Conservation (phyloP, 2,797 vertebrate species). For the Sebastiscus tertius region DNA sequence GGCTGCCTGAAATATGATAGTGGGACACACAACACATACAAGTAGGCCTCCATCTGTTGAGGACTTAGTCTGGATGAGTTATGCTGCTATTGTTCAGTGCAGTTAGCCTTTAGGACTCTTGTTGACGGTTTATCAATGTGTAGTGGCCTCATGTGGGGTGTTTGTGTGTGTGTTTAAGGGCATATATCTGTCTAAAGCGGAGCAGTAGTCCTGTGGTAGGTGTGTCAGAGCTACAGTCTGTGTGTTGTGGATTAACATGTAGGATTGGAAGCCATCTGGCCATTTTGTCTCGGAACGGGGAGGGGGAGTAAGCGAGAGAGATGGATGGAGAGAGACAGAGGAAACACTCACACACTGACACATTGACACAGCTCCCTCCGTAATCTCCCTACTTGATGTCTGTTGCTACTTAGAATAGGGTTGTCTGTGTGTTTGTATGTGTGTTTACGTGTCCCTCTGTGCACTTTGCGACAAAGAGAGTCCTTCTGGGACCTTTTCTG, state of each 20-base stretch:
- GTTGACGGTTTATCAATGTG: constrained; percentile 48
- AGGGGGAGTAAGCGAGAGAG: constrained; percentile 70
- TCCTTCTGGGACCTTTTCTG: constrained; percentile 5
- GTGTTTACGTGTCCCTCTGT: background rate
- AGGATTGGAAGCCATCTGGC: constrained; percentile 86
- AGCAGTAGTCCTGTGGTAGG: constrained; percentile 67
- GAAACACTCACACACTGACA: constrained; percentile 79
- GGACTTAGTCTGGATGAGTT: constrained; percentile 57
- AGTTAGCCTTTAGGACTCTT: constrained; percentile 36
- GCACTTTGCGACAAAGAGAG: background rate
- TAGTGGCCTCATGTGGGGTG: constrained; percentile 31
- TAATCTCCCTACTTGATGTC: constrained; percentile 78
- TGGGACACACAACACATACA: constrained; percentile 53
- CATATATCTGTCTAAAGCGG: constrained; percentile 28
- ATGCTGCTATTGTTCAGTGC: constrained; percentile 51
- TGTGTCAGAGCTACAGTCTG: constrained; percentile 74
- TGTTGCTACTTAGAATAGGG: constrained; percentile 67
- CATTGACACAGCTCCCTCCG: constrained; percentile 76
- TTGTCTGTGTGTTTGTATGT: constrained; percentile 18
- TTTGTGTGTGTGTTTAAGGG: constrained; percentile 43
- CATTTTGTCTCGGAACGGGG: constrained; percentile 75
- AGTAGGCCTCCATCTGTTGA: constrained; percentile 73
- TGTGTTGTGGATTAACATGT: constrained; percentile 83
- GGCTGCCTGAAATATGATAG: constrained; percentile 78
- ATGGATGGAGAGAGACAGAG: constrained; percentile 67